Evolutionary conservation across 2,113 vertebrate genomes (phyloP).

Genomic region (Falco punctatus): DNA sequence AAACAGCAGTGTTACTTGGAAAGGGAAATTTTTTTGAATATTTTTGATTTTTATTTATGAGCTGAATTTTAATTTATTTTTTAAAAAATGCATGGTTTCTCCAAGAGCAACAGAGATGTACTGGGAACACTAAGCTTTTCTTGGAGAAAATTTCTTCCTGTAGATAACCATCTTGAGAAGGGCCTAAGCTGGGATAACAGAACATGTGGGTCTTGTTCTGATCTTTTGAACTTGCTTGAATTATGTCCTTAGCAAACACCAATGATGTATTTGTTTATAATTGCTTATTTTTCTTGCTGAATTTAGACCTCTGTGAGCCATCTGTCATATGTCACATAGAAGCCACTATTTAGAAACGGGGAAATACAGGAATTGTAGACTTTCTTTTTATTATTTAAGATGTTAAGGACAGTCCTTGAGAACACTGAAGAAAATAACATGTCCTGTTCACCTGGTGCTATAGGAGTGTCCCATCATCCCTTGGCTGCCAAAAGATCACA

Average conservation of each 20-base stretch:
- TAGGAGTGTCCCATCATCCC: not conserved
- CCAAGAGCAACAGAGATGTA: not conserved
- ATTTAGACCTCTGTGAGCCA: not conserved
- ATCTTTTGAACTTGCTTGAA: constrained; percentile 52
- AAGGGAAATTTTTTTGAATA: not conserved
- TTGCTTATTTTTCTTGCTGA: constrained; percentile 47
- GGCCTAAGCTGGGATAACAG: not conserved
- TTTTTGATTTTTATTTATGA: not conserved
- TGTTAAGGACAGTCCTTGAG: not conserved
- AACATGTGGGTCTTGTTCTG: constrained; percentile 2
- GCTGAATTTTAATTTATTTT: not conserved
- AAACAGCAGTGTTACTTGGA: not conserved
- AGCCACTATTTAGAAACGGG: not conserved
- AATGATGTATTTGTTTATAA: constrained; percentile 47
- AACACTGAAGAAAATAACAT: not conserved
- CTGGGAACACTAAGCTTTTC: constrained; percentile 7
- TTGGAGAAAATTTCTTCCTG: constrained; percentile 39
- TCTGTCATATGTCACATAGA: not conserved
- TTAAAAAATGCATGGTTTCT: not conserved
- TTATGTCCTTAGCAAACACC: constrained; percentile 16
- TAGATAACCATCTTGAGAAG: constrained; percentile 45
- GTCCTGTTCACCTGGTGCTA: not conserved
- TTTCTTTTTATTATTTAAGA: not conserved
- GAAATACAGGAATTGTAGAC: not conserved
- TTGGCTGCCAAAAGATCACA: not conserved